Conservation (phyloP, 1,140 invertebrate species). For the Aplysia californica region DNA sequence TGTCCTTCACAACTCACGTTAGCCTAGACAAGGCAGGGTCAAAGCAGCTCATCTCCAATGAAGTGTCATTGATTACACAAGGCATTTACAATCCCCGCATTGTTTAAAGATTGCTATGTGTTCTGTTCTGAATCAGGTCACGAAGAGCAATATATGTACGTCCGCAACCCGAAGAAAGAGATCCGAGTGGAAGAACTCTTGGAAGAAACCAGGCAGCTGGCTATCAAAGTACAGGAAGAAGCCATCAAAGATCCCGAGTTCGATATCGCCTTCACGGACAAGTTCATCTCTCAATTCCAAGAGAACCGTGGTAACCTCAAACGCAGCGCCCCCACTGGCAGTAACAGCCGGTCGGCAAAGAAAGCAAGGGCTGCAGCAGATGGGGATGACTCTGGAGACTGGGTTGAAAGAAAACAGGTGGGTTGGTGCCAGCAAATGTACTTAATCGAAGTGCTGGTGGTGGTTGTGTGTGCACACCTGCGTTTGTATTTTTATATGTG, state of each 20-base stretch:
- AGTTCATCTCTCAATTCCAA: constrained; percentile 25
- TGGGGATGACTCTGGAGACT: neutral
- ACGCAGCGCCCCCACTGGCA: constrained; percentile 2
- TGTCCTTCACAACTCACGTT: too few relatives aligned
- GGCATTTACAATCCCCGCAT: too few relatives aligned
- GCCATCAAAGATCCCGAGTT: constrained; percentile 28
- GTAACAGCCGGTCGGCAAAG: neutral
- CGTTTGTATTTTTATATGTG: too few relatives aligned
- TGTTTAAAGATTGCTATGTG: too few relatives aligned
- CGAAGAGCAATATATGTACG: constrained; percentile 23
- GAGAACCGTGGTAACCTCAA: neutral
- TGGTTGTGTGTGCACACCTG: too few relatives aligned
- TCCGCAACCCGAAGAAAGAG: constrained; percentile 4
- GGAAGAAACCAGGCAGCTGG: constrained; percentile 25
- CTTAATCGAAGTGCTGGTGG: too few relatives aligned
- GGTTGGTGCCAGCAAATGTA: too few relatives aligned
- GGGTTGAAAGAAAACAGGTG: constrained; percentile 16
- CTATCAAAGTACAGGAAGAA: constrained; percentile 25
- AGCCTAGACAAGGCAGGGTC: too few relatives aligned
- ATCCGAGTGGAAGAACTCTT: constrained; percentile 21
- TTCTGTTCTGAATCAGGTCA: too few relatives aligned
- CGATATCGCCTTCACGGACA: constrained; percentile 15
- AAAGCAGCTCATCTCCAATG: too few relatives aligned
- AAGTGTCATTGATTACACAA: too few relatives aligned
- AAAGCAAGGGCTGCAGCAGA: neutral